A percentile compares a stretch with the other conserved stretches of the same genome.
Conservation (phyloP, 2,113 vertebrate species). For the Pheucticus melanocephalus region DNA sequence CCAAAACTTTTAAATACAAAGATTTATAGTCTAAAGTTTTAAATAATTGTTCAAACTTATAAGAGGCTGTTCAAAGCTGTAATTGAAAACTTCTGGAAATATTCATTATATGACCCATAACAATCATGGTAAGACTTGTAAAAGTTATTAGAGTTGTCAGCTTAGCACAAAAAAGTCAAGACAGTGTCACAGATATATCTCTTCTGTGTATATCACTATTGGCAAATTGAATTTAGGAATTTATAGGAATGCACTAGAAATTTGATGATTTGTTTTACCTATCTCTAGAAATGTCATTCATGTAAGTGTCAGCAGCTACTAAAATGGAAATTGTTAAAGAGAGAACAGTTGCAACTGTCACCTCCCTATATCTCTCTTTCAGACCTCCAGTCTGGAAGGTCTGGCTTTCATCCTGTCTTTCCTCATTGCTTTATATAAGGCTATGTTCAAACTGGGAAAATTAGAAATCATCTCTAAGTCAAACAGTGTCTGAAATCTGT, state of each 20-base stretch:
- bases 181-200: background rate
- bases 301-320: background rate
- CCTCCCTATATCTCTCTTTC: background rate
- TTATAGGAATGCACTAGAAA: background rate
- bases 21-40: background rate
- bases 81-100: background rate
- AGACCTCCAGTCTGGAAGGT: background rate
- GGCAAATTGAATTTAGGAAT: background rate
- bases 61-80: background rate
- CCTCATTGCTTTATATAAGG: slow-evolving; percentile 86
- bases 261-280: background rate
- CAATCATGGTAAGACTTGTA: background rate
- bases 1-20: background rate
- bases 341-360: background rate
- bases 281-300: background rate
- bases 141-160: background rate
- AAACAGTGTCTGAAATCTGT: slow-evolving; percentile 82
- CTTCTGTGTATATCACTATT: background rate
- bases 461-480: slow-evolving; percentile 83
- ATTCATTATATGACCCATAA: background rate
- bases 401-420: slow-evolving; percentile 55
- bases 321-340: background rate
- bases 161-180: background rate
- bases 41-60: background rate
- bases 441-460: slow-evolving; percentile 89